Evolutionary conservation across 2,888 invertebrate genomes (phyloP), one percentile per base, ranked within the genome.

Genomic region (Lampropteryx suffumata): DNA sequence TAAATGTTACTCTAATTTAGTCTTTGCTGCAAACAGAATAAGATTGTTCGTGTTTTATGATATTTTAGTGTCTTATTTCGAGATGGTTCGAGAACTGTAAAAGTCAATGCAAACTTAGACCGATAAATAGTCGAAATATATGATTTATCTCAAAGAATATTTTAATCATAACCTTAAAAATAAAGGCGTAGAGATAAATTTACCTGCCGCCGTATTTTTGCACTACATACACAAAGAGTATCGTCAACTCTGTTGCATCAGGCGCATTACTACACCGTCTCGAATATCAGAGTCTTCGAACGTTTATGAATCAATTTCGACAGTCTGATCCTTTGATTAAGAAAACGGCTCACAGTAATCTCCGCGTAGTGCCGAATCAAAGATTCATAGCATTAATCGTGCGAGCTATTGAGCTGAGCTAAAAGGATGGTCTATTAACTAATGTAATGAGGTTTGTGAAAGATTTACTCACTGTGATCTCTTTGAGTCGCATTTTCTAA

Each of bases 261-360:
- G 59, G 51, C 65, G 61, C 66, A 65, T 65, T 64, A 61, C 57
- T 43, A 44, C 49, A 55, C 50, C 54, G 45, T 48, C 42, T 49
- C 57, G 44, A 58, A 59, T 59, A 57, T 60, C 54, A 57, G 50
- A 60, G 36, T 43, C 41, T 35, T 30, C 14, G 48, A 42, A 43
- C 53, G 49, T 56, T 56, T 56, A 56, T 59, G 50, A 59, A 59
- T 55, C 55, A 55, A 56, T 54, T 59, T 30, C 50, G 34, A 51
- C 37, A 46, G 40, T 45, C 45, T 43, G 39, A 59, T 45, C 55
- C 50, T 56, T 59, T 59, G 53, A 55, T 58, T 50, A 58, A 52
- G 57, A 46, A 44, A 30, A 34, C 43, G n/a, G 43, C 27, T 54
- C 34, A 30, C 30, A 30, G 49, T 49, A 49, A 42, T 49, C 46